Conservation (phyloP, 2,888 invertebrate genomes). For the Tenthredo notha region DNA sequence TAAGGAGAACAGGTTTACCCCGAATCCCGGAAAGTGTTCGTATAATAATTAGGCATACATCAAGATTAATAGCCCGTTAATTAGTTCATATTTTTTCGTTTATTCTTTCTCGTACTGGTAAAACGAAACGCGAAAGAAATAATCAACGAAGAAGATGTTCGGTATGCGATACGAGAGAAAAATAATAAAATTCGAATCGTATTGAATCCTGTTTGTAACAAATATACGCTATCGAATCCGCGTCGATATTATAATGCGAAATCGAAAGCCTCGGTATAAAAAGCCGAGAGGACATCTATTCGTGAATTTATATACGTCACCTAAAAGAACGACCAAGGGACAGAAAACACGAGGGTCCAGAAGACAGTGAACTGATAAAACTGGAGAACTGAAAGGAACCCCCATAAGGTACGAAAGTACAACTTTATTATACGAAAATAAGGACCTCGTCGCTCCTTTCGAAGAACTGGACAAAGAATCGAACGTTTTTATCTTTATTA, state of each 20-base stretch:
- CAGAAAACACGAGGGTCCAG: not conserved
- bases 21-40: conserved; percentile 19
- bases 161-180: not conserved
- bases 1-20: conserved; percentile 7
- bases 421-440: conserved; percentile 33
- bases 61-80: not conserved
- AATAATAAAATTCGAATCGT: not conserved
- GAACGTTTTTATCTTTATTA: not conserved
- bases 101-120: not conserved
- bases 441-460: not conserved
- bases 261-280: not conserved
- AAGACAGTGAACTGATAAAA: conserved; percentile 5
- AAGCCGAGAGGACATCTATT: not conserved
- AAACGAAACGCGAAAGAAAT: not conserved
- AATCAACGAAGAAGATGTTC: not conserved
- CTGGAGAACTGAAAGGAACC: conserved; percentile 11
- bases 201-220: not conserved
- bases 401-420: conserved; percentile 8
- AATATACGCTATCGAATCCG: not conserved
- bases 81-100: not conserved
- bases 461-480: not conserved
- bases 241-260: not conserved
- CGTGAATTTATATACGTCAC: not conserved
- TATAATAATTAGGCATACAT: not conserved
- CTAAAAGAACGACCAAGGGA: not conserved